phyloP scores from a whole-genome alignment of 2,888 invertebrate species.

The Lasioglossum calceatum region DNA sequence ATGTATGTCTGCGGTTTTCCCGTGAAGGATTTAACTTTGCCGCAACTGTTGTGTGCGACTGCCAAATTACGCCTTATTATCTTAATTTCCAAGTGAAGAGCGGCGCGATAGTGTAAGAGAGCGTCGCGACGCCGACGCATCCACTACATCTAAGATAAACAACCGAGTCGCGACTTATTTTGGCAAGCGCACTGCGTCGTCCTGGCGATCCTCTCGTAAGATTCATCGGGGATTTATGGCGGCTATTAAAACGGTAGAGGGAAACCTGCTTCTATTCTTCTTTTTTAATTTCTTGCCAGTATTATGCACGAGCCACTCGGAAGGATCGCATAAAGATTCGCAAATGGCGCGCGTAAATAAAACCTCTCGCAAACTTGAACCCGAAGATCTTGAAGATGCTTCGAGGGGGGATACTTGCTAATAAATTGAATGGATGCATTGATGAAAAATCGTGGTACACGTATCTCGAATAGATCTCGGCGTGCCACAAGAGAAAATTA shows the following conservation, averaged over 20 bases:
- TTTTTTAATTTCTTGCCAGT: conserved; percentile 5
- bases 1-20: conserved; percentile 40
- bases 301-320: background rate
- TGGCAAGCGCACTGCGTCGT: conserved; percentile 34
- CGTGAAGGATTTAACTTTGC: conserved; percentile 54
- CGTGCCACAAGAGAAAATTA: background rate
- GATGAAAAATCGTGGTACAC: background rate
- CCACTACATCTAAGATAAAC: conserved; percentile 28
- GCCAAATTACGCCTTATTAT: conserved; percentile 62
- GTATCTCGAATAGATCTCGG: background rate
- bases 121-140: background rate
- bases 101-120: conserved; percentile 18
- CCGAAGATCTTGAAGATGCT: background rate
- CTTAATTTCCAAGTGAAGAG: conserved; percentile 51
- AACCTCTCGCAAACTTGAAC: background rate
- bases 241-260: conserved; percentile 3
- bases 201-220: conserved; percentile 30
- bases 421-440: background rate
- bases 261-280: conserved; percentile 9
- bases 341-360: background rate
- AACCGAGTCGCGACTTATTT: conserved; percentile 47
- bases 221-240: conserved; percentile 37
- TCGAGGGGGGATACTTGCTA: background rate
- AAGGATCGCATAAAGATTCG: background rate
- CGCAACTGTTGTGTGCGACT: conserved; percentile 33